Evolutionary conservation across 2,113 vertebrate genomes (phyloP).

Genomic region (Perognathus longimembris): DNA sequence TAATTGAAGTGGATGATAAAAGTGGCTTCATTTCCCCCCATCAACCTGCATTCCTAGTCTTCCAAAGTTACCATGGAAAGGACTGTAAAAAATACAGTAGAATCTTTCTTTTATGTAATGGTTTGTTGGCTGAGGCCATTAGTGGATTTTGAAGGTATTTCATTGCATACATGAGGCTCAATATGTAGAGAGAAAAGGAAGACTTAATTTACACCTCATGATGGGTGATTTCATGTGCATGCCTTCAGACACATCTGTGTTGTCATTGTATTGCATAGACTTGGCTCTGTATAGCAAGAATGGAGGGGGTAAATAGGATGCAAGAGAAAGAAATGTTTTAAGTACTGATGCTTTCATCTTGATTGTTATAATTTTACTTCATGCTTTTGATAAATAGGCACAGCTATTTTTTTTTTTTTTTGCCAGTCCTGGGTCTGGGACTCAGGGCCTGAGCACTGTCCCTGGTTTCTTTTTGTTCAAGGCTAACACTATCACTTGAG

Average conservation of each 20-base stretch:
- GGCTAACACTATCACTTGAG: too few relatives aligned
- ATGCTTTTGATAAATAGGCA: constrained; percentile 70
- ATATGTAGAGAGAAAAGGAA: constrained; percentile 8
- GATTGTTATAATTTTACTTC: constrained; percentile 60
- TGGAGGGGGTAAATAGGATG: background rate
- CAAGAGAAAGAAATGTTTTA: constrained; percentile 74
- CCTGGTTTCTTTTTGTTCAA: too few relatives aligned
- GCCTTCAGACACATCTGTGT: background rate
- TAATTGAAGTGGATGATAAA: constrained; percentile 9
- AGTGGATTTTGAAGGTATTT: constrained; percentile 36
- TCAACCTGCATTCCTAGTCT: background rate
- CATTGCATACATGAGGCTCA: background rate
- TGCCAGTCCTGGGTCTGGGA: too few relatives aligned
- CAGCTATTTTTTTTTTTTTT: constrained; percentile 56
- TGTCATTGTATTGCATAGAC: background rate
- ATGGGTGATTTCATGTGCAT: background rate
- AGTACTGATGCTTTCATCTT: constrained; percentile 53
- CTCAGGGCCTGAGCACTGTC: too few relatives aligned
- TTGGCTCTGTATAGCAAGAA: background rate
- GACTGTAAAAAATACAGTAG: background rate
- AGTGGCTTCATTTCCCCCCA: background rate
- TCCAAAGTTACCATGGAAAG: constrained; percentile 45
- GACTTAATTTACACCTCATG: background rate
- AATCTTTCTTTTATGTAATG: background rate
- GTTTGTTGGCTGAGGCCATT: background rate